Base-by-base conservation (phyloP, 2,888 invertebrate species). In the Zele albiditarsus region DNA sequence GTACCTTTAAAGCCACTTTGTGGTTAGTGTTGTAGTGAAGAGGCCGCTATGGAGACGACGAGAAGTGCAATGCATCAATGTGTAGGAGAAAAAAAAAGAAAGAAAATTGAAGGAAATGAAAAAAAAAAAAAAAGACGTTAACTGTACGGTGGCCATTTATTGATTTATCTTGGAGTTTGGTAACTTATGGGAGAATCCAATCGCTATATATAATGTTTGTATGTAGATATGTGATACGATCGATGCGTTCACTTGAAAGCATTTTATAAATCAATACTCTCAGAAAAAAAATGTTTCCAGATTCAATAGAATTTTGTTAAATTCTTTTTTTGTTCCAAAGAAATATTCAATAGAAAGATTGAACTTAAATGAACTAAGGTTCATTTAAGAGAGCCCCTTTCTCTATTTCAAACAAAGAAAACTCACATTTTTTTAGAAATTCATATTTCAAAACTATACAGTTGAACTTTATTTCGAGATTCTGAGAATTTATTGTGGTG, bases 1-100 rank as follows among this genome's bases (percentile, higher is more conserved):
- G 73, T 71, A 77, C 71, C 74, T 71, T 74, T 70, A 76, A 77
- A 79, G 76, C 71, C 77, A 79, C 79, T 79, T 79, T 77, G 73
- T 71, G 71, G 73, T 65, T 53, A 20, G 53, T 42, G 62, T 73
- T 74, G 68, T 74, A 69, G 57, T 67, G 63, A 72, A 25, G 68
- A 73, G 72, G n/a, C 53, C 20, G 53, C 1, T 16, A 23, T 23
- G 10, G 57, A 25, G 53, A 42, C 65, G 28, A 66, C 69, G 74
- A 49, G 25, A 49, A 65, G 58, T 38, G 33, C 25, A 67, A 67
- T 20, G 25, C 57, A n/a, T 71, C 42, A 68, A 66, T 63, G 67
- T 23, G 23, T 60, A 20, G n/a, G 38, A 62, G 31, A 46, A 62
- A 49, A 20, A 60, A 71, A 62, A 49, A 20, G 49, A 71, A 74